Percentiles rank a stretch among this genome's conserved stretches.
phyloP scores from a whole-genome alignment of 2,113 vertebrate species.

The Pandion haliaetus region DNA sequence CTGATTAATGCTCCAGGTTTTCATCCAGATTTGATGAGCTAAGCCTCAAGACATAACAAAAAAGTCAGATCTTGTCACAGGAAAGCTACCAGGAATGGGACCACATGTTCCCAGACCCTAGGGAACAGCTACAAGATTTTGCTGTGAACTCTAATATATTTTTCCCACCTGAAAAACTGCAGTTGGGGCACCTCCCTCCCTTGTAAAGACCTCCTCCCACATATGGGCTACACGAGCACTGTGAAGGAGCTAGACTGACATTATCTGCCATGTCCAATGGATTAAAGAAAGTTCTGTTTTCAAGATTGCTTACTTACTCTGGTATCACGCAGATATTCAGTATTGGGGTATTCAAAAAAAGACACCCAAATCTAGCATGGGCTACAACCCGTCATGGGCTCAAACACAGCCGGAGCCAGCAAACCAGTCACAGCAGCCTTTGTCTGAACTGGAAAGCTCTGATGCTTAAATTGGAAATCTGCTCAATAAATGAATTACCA shows the following conservation, averaged over 20 bases:
- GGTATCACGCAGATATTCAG: not conserved
- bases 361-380: not conserved
- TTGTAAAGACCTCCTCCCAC: accelerated
- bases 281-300: not conserved
- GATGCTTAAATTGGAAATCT: not conserved
- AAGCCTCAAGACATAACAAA: not conserved
- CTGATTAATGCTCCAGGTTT: not conserved
- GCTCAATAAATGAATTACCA: not conserved
- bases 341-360: not conserved
- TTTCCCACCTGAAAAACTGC: not conserved
- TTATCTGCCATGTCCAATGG: not conserved
- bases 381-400: not conserved
- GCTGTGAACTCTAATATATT: not conserved
- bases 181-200: not conserved
- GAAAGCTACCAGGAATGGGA: not conserved
- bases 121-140: not conserved
- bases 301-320: not conserved
- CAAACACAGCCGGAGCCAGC: not conserved
- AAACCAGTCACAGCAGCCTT: not conserved
- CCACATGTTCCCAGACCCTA: not conserved
- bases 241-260: not conserved
- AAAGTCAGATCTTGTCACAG: not conserved
- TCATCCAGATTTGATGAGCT: not conserved
- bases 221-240: not conserved
- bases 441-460: not conserved